Evolutionary conservation across 2,113 vertebrate species (phyloP).

Genomic region (Etia nguti): DNA sequence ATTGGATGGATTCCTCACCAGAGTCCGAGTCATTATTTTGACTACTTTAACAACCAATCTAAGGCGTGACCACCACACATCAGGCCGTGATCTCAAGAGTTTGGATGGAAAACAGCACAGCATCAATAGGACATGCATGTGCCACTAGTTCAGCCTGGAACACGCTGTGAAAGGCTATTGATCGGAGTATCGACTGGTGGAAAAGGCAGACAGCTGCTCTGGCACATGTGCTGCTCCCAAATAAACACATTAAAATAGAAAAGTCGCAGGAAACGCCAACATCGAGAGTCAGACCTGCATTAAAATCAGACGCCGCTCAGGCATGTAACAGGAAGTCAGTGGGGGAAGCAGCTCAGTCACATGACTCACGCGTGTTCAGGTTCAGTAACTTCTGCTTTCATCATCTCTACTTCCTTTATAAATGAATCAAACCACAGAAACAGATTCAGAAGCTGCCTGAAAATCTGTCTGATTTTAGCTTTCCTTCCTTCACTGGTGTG

Average conservation of each 20-base stretch:
- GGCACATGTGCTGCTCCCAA: background rate
- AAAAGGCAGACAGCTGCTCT: background rate
- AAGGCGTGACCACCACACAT: background rate
- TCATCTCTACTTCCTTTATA: background rate
- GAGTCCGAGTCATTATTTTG: background rate
- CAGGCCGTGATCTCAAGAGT: background rate
- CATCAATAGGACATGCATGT: background rate
- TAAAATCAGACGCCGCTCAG: background rate
- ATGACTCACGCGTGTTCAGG: background rate
- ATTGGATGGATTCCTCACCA: background rate
- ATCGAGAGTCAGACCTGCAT: background rate
- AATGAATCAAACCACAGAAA: background rate
- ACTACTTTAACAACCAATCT: background rate
- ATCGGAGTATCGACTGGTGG: background rate
- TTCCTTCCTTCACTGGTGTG: background rate
- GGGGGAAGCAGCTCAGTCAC: background rate
- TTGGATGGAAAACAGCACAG: background rate
- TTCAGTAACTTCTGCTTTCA: background rate
- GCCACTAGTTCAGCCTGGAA: background rate
- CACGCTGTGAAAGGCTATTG: background rate
- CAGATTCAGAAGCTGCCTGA: background rate
- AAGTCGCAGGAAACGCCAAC: background rate
- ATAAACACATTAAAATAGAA: background rate
- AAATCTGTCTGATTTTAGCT: background rate
- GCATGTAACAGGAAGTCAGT: background rate